Evolutionary conservation across 2,113 vertebrate species (phyloP).

Genomic region (Albula glossodonta): DNA sequence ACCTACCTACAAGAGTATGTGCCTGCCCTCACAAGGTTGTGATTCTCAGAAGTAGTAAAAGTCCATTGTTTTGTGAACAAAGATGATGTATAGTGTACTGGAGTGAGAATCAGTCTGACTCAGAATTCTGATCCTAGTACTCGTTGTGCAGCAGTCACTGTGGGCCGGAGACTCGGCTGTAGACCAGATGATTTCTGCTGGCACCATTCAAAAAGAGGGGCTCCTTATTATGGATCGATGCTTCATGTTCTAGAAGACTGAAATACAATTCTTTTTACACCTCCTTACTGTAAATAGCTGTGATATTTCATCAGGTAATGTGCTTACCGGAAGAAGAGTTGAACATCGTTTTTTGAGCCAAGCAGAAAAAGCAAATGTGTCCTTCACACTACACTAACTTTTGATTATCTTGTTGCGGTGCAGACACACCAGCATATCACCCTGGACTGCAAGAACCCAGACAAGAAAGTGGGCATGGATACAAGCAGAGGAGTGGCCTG

Average conservation of each 20-base stretch:
- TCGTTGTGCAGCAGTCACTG: no score
- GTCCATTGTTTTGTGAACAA: no score
- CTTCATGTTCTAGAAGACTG: not conserved
- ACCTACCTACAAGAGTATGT: no score
- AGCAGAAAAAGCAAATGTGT: conserved; percentile 48
- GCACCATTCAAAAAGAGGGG: conserved; percentile 1
- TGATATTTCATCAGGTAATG: conserved; percentile 33
- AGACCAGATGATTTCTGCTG: not conserved
- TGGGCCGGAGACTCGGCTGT: not conserved
- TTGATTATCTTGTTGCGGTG: not conserved
- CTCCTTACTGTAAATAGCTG: conserved; percentile 23
- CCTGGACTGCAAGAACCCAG: conserved; percentile 46
- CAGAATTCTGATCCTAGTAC: no score
- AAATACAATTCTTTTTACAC: conserved; percentile 20
- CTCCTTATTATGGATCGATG: conserved; percentile 13
- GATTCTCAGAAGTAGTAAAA: no score
- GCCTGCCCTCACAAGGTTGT: no score
- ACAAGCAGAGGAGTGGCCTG: conserved; percentile 28
- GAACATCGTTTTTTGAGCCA: conserved; percentile 42
- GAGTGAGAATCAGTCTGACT: no score
- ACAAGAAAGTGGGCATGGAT: conserved; percentile 34
- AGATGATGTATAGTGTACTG: no score
- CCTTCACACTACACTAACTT: conserved; percentile 66
- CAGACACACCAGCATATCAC: not conserved
- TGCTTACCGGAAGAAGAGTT: conserved; percentile 33